phyloP scores from a whole-genome alignment of 1,140 invertebrate species.

The Plodia interpunctella region DNA sequence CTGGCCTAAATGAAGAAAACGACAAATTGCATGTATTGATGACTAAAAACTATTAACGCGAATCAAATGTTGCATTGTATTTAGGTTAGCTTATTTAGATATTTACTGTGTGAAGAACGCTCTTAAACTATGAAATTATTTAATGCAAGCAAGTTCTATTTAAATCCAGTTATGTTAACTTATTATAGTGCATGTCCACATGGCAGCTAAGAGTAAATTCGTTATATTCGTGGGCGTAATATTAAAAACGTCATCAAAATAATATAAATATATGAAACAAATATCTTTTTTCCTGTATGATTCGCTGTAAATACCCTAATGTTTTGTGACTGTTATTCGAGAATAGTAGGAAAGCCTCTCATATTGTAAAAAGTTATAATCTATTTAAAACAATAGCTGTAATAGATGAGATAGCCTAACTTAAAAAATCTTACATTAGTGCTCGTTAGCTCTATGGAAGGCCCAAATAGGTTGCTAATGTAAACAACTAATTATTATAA shows the following conservation, averaged over 20 bases:
- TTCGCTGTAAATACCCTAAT: background rate
- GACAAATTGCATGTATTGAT: background rate
- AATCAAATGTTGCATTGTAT: background rate
- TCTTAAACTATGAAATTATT: background rate
- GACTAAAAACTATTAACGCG: background rate
- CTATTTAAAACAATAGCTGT: no score
- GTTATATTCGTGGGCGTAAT: no score
- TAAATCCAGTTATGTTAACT: no score
- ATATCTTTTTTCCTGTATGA: background rate
- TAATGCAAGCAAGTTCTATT: background rate
- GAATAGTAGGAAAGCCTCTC: background rate
- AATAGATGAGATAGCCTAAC: no score
- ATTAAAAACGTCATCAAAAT: no score
- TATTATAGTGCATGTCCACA: no score
- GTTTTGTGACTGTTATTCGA: background rate
- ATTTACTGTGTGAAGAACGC: background rate
- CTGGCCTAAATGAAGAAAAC: constrained; percentile 1
- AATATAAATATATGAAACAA: background rate
- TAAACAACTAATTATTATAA: no score
- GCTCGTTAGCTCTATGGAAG: no score
- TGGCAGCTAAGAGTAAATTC: no score
- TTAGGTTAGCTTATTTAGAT: background rate
- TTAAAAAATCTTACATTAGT: no score
- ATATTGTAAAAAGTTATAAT: background rate
- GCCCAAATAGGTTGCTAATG: no score